These are phyloP conservation scores for Drosophila incognita DNA, from an alignment of 2,888 invertebrate genomes.

Conservation along the genomic window DNA sequence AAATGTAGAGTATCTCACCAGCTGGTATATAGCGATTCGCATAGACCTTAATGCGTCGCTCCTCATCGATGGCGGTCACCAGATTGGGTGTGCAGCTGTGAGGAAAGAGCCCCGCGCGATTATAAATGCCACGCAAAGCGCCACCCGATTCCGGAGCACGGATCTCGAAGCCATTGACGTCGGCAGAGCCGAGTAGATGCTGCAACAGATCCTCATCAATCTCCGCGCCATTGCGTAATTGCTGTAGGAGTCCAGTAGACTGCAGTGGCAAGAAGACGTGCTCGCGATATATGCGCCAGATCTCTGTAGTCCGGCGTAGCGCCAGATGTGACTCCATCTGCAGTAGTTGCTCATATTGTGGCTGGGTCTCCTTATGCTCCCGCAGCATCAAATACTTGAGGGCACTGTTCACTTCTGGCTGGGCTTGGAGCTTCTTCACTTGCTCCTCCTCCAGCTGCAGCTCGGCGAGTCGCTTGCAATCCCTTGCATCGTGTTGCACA, in stretches of 20 bases:
- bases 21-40: slow-evolving; percentile 88
- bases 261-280: slow-evolving; percentile 84
- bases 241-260: slow-evolving; percentile 55
- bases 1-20: slow-evolving; percentile 88
- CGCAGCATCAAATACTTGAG: slow-evolving; percentile 86
- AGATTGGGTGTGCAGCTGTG: slow-evolving; percentile 91
- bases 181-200: slow-evolving; percentile 89
- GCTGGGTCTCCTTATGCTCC: slow-evolving; percentile 82
- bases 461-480: slow-evolving; percentile 86
- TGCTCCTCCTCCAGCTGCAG: slow-evolving; percentile 81
- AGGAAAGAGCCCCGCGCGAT: slow-evolving; percentile 89
- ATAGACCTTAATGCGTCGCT: slow-evolving; percentile 88
- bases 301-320: slow-evolving; percentile 85
- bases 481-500: slow-evolving; percentile 85
- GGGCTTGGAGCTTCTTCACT: slow-evolving; percentile 71
- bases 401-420: slow-evolving; percentile 78
- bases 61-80: slow-evolving; percentile 89
- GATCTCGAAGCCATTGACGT: slow-evolving; percentile 92
- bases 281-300: slow-evolving; percentile 87
- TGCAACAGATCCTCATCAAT: slow-evolving; percentile 86
- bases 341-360: slow-evolving; percentile 86
- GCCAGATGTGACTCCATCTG: slow-evolving; percentile 87
- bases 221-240: slow-evolving; percentile 79
- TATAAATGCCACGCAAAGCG: slow-evolving; percentile 89
- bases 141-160: slow-evolving; percentile 85